Percentiles rank a stretch among this genome's conserved stretches.
Evolutionary conservation across 2,113 vertebrate genomes (phyloP).

Genomic region (Salvelinus namaycush): DNA sequence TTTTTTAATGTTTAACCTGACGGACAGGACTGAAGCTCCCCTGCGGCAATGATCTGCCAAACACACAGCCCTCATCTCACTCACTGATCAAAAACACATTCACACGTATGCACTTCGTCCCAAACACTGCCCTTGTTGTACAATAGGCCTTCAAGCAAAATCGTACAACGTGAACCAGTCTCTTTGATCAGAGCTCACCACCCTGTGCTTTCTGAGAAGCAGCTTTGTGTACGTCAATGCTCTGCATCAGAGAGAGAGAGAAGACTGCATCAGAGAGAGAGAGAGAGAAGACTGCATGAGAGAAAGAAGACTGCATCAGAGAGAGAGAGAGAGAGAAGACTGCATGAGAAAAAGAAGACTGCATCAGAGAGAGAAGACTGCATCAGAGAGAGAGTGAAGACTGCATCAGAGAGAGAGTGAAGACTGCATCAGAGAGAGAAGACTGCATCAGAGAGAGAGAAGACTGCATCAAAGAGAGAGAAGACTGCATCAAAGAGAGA

Average conservation of each 20-base stretch:
- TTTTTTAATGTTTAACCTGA: slow-evolving; percentile 76
- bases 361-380: neutral
- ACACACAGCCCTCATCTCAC: slow-evolving; percentile 26
- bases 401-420: too few species aligned
- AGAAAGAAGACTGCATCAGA: neutral
- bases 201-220: slow-evolving; percentile 19
- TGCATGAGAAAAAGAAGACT: too few species aligned
- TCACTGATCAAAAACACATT: neutral
- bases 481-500: too few species aligned
- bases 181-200: slow-evolving; percentile 35
- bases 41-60: slow-evolving; percentile 38
- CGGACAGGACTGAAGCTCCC: slow-evolving; percentile 61
- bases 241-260: slow-evolving; percentile 17
- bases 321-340: too few species aligned
- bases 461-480: too few species aligned
- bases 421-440: neutral
- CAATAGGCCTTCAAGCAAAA: neutral
- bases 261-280: too few species aligned
- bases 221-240: slow-evolving; percentile 7
- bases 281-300: too few species aligned
- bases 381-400: too few species aligned
- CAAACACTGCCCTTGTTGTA: neutral
- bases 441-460: too few species aligned
- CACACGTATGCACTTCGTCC: neutral
- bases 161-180: slow-evolving; percentile 18